Evolutionary conservation across 2,797 vertebrate genomes (phyloP), one percentile per base, ranked within the genome.

Genomic region (Semotilus atromaculatus): DNA sequence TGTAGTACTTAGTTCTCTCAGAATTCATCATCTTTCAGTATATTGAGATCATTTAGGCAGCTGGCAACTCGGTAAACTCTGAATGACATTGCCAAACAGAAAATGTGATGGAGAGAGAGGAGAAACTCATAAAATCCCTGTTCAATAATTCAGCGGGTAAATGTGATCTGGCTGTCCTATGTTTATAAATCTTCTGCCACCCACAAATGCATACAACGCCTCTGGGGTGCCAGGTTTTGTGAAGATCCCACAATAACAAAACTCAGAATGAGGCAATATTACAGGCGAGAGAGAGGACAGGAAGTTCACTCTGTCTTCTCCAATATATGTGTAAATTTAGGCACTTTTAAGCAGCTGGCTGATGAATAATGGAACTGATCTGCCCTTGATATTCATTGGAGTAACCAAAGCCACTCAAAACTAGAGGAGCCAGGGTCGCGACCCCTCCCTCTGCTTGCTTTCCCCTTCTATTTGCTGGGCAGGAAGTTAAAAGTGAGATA

Each of bases 261-360:
- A 82, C 62, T 53, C 34, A 38, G 62, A 77, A 78, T 6, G 4
- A 58, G 80, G 48, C 36, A 76, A 86, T 83, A 82, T 86, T 87
- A 82, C 36, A 64, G 81, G 31, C n/a, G 70, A 70, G 26, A 74
- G 26, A 26, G 71, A 71, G 62, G 38, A 26, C 51, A 43, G 60
- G 74, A 58, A 55, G 74, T 40, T 78, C 91, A 94, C 86, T 90
- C 92, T 92, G 93, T 87, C 90, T 92, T 87, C 68, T 92, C 90
- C 94, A 94, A 95, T 95, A 94, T 94, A 94, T 94, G 93, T 95
- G 93, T 95, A 93, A 94, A 94, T 95, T 92, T 90, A 90, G 92
- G 87, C 91, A 60, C 67, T 92, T 94, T 93, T 91, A 93, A 95
- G 93, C 92, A 94, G 93, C 93, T 94, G 93, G 91, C 86, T 91